Base-by-base conservation (phyloP, 2,888 invertebrate genomes). In the Tricholauxania praeusta region DNA sequence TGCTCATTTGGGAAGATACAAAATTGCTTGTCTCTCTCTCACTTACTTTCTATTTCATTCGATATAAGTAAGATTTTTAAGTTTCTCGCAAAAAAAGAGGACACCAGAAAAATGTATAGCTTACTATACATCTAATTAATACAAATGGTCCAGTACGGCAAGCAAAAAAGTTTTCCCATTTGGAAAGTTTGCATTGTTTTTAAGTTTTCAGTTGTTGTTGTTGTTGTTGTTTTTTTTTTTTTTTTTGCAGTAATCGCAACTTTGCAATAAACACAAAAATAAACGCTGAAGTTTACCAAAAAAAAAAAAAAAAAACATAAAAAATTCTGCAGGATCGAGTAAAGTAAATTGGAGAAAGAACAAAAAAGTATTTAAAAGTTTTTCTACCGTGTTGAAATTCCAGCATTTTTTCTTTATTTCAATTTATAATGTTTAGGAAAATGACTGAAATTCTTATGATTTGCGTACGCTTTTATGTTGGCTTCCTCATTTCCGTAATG, bases 111-210 rank as follows among this genome's bases (percentile, higher is more conserved):
- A 55, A 39, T 67, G 55, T 57, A 28, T 17, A 57, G 55, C 22
- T 78, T 72, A n/a, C n/a, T n/a, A n/a, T n/a, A 74, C 75, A 75
- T 73, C 78, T 78, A 78, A 78, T 78, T 78, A 78, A 78, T 78
- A 78, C 78, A 77, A 78, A 78, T 78, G 77, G 77, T 76, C 69
- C 51, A 68, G 51, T 52, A 68, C 55, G 17, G 57, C 28, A 60
- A 72, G 53, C 51, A 60, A 64, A 76, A 78, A 78, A 77, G 71
- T 78, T 78, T 78, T 76, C 76, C 77, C 77, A 77, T 78, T 77
- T 74, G 71, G 75, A 77, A 76, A 72, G 71, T 74, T 71, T 62
- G 15, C 71, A 48, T 63, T 39, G 39, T 39, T 39, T 39, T 39
- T 39, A 39, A 39, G 39, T 39, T 39, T 4, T 39, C 39, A 39